Evolutionary conservation across 2,797 vertebrate species (phyloP).

Genomic region (Pseudopleuronectes americanus): DNA sequence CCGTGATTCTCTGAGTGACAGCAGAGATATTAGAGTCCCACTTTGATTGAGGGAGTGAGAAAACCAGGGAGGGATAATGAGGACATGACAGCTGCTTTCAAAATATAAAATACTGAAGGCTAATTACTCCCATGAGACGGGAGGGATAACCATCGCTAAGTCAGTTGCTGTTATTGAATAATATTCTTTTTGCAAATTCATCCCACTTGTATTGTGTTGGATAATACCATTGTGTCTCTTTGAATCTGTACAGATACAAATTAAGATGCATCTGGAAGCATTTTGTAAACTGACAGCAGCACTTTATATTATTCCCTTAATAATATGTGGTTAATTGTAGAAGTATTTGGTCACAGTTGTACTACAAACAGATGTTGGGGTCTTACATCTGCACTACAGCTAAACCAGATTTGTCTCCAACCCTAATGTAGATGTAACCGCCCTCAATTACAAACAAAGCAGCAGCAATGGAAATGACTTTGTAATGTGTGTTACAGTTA

Average conservation of each 20-base stretch:
- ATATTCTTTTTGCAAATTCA: neutral
- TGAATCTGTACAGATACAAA: neutral
- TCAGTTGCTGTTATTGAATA: neutral
- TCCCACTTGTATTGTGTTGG: neutral
- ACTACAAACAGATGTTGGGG: constrained; percentile 6
- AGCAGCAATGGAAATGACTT: constrained; percentile 50
- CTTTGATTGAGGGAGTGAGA: constrained; percentile 4
- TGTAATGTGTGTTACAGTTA: constrained; percentile 37
- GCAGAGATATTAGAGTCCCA: neutral
- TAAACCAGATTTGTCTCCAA: constrained; percentile 54
- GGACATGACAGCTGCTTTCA: constrained; percentile 4
- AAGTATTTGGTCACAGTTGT: constrained; percentile 39
- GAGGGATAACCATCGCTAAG: neutral
- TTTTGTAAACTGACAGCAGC: neutral
- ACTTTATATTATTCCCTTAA: neutral
- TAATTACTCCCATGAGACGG: neutral
- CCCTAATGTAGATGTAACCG: constrained; percentile 36
- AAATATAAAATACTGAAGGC: neutral
- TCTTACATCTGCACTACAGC: constrained; percentile 51
- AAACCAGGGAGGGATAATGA: constrained; percentile 1
- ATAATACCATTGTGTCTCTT: neutral
- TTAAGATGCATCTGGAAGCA: neutral
- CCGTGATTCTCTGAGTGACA: constrained; percentile 15
- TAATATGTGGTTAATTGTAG: constrained; percentile 24
- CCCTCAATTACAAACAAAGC: constrained; percentile 58